A percentile compares a stretch with the other conserved stretches of the same genome.
Conservation (phyloP, 2,888 invertebrate species). For the Cantharis rufa region DNA sequence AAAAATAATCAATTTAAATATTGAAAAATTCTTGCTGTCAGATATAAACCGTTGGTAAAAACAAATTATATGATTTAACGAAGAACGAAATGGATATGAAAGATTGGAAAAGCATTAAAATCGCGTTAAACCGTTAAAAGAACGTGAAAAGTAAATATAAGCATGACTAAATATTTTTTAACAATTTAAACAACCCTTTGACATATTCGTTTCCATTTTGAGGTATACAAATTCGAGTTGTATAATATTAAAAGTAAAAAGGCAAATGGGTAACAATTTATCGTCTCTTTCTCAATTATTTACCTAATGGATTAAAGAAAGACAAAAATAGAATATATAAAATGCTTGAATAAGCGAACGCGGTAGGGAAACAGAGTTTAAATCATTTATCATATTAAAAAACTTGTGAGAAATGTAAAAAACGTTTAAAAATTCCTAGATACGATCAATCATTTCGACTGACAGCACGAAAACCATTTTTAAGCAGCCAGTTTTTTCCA, state of each 20-base stretch:
- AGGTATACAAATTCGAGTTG: background rate
- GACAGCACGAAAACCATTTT: constrained; percentile 27
- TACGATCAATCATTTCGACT: constrained; percentile 32
- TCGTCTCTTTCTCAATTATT: constrained; percentile 3
- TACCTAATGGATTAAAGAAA: background rate
- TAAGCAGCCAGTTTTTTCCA: constrained; percentile 21
- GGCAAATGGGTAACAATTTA: constrained; percentile 1
- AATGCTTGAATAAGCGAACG: constrained; percentile 3
- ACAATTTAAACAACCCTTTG: constrained; percentile 16
- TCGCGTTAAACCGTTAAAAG: constrained; percentile 9
- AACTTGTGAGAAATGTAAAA: constrained; percentile 39
- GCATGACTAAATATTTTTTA: constrained; percentile 19
- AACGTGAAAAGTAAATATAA: background rate
- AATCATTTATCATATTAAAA: constrained; percentile 37
- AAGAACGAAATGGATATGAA: background rate
- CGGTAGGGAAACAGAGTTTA: constrained; percentile 9
- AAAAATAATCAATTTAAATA: background rate
- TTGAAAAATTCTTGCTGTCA: background rate
- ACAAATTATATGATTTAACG: background rate
- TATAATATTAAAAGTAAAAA: background rate
- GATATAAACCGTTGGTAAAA: background rate
- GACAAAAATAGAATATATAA: constrained; percentile 7
- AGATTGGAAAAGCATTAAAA: constrained; percentile 6
- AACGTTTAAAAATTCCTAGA: constrained; percentile 35
- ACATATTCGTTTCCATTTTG: constrained; percentile 2